A percentile compares a stretch with the other conserved stretches of the same genome.
These are phyloP conservation scores for Heterochromis multidens DNA, from an alignment of 2,113 vertebrate species.

Conservation along the genomic window DNA sequence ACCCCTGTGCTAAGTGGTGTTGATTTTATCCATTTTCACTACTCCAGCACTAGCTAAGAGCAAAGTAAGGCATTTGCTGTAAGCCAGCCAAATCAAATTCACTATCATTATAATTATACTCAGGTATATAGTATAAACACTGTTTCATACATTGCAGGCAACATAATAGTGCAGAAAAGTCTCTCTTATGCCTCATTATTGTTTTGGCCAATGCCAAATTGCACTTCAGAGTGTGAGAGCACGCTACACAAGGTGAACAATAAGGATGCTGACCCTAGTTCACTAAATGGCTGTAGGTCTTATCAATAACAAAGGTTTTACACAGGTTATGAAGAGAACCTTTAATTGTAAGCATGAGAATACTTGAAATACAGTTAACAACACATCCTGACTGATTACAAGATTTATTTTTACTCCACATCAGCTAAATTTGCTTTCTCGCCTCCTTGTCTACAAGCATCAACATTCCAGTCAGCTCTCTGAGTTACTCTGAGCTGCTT, in stretches of 20 bases:
- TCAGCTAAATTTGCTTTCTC: not conserved
- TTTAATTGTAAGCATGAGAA: not conserved
- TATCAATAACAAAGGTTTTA: not conserved
- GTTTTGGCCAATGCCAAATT: not conserved
- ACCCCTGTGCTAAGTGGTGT: not conserved
- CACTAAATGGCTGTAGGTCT: not conserved
- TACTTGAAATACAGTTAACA: not conserved
- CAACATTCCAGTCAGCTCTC: not conserved
- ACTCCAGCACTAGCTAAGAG: not conserved
- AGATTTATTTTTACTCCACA: not conserved
- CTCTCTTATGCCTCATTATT: not conserved
- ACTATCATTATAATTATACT: not conserved
- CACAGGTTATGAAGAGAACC: not conserved
- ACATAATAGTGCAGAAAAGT: not conserved
- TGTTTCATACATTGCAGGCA: not conserved
- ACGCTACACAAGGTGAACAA: not conserved
- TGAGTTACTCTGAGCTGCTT: not conserved
- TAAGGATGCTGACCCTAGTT: not conserved
- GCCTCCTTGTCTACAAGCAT: not conserved
- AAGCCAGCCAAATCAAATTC: not conserved
- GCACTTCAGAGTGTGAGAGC: not conserved
- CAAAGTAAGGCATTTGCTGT: not conserved
- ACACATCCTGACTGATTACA: not conserved
- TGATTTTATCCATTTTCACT: not conserved
- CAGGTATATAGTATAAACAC: not conserved